Percentiles rank a stretch among this genome's conserved stretches.
Evolutionary conservation across 2,888 invertebrate species (phyloP).

Genomic region (Automeris io): DNA sequence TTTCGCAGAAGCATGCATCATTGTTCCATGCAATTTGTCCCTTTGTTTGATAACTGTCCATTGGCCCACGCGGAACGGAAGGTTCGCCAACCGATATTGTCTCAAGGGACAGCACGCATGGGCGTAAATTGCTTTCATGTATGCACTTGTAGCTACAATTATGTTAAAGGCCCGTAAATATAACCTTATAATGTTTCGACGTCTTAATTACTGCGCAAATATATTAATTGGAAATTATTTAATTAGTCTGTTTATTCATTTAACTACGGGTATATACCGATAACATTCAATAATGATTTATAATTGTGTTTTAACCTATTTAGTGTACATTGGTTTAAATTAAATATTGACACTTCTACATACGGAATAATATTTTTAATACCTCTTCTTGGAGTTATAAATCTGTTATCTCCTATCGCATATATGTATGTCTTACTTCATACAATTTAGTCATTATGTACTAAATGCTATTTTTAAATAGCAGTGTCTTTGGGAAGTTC

Average conservation of each 20-base stretch:
- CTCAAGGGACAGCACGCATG: neutral
- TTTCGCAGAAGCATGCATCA: conserved; percentile 7
- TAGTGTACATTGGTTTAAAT: neutral
- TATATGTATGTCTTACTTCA: too few relatives aligned
- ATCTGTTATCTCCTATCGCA: too few relatives aligned
- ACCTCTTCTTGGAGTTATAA: too few relatives aligned
- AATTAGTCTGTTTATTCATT: neutral
- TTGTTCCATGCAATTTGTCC: conserved; percentile 8
- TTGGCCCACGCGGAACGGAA: neutral
- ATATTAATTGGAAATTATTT: conserved; percentile 14
- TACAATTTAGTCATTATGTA: too few relatives aligned
- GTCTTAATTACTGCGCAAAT: conserved; percentile 17
- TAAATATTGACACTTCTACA: too few relatives aligned
- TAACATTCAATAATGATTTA: neutral
- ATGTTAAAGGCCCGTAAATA: conserved; percentile 12
- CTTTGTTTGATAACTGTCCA: conserved; percentile 9
- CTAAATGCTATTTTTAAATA: too few relatives aligned
- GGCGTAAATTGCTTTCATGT: neutral
- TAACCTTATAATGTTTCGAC: conserved; percentile 9
- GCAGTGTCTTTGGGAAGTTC: too few relatives aligned
- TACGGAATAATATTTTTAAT: too few relatives aligned
- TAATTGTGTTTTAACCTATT: neutral
- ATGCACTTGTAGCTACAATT: neutral
- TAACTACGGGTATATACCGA: neutral
- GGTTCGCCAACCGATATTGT: conserved; percentile 2